Evolutionary conservation across 2,113 vertebrate genomes (phyloP), one percentile per base, ranked within the genome.

Genomic region (Seriola rivoliana): DNA sequence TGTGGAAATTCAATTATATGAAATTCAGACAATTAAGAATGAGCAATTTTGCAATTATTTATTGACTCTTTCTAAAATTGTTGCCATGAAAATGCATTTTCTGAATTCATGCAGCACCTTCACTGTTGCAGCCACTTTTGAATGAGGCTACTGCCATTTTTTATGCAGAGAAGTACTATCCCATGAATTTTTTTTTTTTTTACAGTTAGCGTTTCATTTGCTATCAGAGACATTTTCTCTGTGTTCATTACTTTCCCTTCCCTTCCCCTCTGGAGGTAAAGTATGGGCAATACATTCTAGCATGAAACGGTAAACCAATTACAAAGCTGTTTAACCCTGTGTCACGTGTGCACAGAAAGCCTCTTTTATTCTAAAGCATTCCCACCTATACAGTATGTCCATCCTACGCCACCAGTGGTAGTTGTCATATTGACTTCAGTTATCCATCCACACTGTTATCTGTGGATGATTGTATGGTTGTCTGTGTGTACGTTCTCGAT

Each of bases 271-370:
- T 48, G 54, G 4, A 71, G 59, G 36, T 50, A 13, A 71, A 62
- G 23, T 19, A 46, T 8, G 21, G 23, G 16, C 19, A 5, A 34
- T 40, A 59, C 66, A 63, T 76, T 86, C 44, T n/a, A 62, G 71
- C 70, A 34, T 81, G 85, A 86, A 84, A 77, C 65, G 54, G 59
- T 93, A 91, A 92, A 88, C 90, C 84, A 78, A 85, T 92, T 90
- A 89, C 59, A 55, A 65, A 87, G 80, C 91, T 73, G 82, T 85
- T 91, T 82, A 88, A 85, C 82, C 44, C 40, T 0, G 42, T 1
- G 79, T 85, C 85, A 92, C 87, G 70, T 85, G 85, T 72, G n/a
- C 0, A 52, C 66, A 80, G 23, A 90, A 91, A 92, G 80, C 91
- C 73, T 87, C 80, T 88, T 75, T 86, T 62, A 85, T 52, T 77